A percentile compares a stretch with the other conserved stretches of the same genome.
These are phyloP conservation scores for Falco punctatus DNA, from an alignment of 2,113 vertebrate genomes.

Conservation along the genomic window DNA sequence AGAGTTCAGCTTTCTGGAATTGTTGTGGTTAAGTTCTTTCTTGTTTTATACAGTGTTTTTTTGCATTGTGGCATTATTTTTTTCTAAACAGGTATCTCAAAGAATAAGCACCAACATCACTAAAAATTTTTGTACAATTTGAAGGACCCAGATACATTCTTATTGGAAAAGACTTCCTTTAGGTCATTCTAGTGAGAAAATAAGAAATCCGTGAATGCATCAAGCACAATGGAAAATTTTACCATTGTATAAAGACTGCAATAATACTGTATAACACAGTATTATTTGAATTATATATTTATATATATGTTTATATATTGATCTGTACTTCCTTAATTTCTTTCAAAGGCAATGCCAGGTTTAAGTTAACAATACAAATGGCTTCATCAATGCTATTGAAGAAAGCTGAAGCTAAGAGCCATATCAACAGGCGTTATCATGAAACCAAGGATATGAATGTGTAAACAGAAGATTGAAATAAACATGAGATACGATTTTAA, in stretches of 20 bases:
- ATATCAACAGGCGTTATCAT: not conserved
- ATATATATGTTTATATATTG: not conserved
- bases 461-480: not conserved
- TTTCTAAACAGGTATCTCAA: not conserved
- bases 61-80: not conserved
- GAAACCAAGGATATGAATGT: not conserved
- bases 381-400: not conserved
- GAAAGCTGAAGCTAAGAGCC: not conserved
- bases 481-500: not conserved
- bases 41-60: not conserved
- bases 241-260: fast-evolving
- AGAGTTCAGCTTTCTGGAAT: not conserved
- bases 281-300: not conserved
- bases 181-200: not conserved
- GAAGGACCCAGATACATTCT: not conserved
- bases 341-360: not conserved
- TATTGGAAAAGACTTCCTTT: not conserved
- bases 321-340: not conserved
- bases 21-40: not conserved
- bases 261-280: not conserved
- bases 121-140: not conserved
- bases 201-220: not conserved
- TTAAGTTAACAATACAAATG: not conserved
- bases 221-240: not conserved
- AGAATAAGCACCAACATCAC: not conserved